Base-by-base conservation (phyloP, 2,888 invertebrate species). In the Polietes domitor region DNA sequence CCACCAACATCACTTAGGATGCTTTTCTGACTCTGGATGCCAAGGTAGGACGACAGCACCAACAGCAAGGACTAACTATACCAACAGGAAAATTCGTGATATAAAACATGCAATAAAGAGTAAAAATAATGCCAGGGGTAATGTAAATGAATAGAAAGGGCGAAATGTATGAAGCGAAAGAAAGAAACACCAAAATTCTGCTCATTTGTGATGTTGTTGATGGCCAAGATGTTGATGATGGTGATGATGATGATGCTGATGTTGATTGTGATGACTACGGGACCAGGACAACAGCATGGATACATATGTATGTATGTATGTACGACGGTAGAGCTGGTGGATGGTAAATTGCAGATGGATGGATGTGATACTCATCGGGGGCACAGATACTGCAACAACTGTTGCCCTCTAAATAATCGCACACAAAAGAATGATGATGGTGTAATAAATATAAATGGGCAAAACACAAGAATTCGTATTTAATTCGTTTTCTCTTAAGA, bases 401-500 rank as follows among this genome's bases (percentile, higher is more conserved):
- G 58, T 50, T 61, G 73, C 58, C 73, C 73, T 55, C 55, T 37
- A 55, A 15, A 24, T 21, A 61, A 71, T 71, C 58, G n/a, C 26
- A 50, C 70, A 47, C 7, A 41, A 19, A 68, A 70, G 28, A 47
- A 41, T 58, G 58, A 73, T 73, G 73, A 55, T 73, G 72, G 43
- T 73, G 73, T 73, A 73, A 73, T 73, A 73, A 73, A 73, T 61
- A 73, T 73, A 73, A 73, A 73, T 73, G 58, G 10, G 24, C 73
- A 73, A 32, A 58, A 72, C 50, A 53, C 37, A 41, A 68, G 17
- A 65, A 76, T 76, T 76, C 68, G 65, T 76, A 63, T 75, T 75
- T 75, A 63, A 75, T 65, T 76, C 76, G 76, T 68, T 76, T 76
- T 76, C 65, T 76, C 53, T 68, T 2, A 76, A 76, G 53, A 76